Percentiles rank a stretch among this genome's conserved stretches.
Conservation (phyloP, 2,113 vertebrate genomes). For the Pao palembangensis region DNA sequence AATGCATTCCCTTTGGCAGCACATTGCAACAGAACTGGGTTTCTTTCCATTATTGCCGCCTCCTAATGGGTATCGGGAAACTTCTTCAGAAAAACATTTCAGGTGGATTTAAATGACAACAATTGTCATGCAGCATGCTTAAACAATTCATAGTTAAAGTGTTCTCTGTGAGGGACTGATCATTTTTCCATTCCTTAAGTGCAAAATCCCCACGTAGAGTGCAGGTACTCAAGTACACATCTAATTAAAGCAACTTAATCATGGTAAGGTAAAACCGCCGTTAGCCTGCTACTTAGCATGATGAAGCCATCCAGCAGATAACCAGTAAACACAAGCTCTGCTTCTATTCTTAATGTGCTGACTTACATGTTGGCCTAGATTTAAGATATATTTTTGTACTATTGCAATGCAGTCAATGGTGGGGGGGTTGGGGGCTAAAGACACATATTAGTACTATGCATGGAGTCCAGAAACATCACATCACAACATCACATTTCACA, state of each 20-base stretch:
- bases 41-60: slow-evolving; percentile 13
- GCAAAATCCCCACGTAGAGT: background rate
- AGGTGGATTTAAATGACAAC: background rate
- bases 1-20: slow-evolving; percentile 1
- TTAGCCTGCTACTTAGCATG: slow-evolving; percentile 24
- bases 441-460: too few species aligned
- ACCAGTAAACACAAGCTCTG: slow-evolving; percentile 43
- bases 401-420: too few species aligned
- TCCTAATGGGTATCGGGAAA: background rate
- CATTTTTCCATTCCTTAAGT: background rate
- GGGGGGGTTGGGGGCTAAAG: too few species aligned
- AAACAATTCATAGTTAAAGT: background rate
- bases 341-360: slow-evolving; percentile 36
- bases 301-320: slow-evolving; percentile 40
- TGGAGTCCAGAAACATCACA: too few species aligned
- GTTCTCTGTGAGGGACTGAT: background rate
- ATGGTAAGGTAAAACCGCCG: background rate
- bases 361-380: slow-evolving; percentile 32
- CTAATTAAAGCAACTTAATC: slow-evolving; percentile 17
- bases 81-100: background rate
- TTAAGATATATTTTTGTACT: background rate
- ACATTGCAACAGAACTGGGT: background rate
- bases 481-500: too few species aligned
- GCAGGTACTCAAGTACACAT: background rate
- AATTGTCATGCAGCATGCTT: background rate